Base-by-base conservation (phyloP, 1,140 invertebrate genomes). In the Aplysia californica region DNA sequence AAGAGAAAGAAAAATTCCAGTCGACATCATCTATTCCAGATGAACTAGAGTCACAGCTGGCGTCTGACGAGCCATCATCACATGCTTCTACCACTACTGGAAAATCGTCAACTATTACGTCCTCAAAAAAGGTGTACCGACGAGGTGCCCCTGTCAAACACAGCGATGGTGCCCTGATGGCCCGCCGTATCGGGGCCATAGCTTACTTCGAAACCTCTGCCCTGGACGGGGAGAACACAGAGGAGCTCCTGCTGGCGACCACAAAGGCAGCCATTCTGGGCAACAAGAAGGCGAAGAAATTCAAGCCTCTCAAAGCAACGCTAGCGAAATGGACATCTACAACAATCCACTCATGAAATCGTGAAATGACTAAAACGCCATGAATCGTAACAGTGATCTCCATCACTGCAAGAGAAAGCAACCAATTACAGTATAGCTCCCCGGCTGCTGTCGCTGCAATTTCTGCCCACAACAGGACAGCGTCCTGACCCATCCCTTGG, bases 81-180 rank as follows among this genome's bases (percentile, higher is more conserved):
- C 10, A n/a, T 15, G 44, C n/a, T 10, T 50, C 10, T 38, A 66
- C 21, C 78, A 85, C 31, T 6, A 18, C 3, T 23, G 21, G 18
- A 67, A 82, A 0, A 61, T 56, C 21, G 74, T 98, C 6, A 20
- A 4, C 26, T 41, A 39, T 35, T 35, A 20, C 31, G 26, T 36
- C n/a, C 91, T 98, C 98, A 96, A 98, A 98, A 90, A 78, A 82
- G 67, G 78, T 83, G 67, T 65, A 33, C 26, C 55, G 44, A n/a
- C 38, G 29, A 23, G 23, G 59, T 20, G 72, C 59, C 2, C 83
- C 84, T 1, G 80, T 87, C 21, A 75, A 77, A 29, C 73, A 73
- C 33, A 79, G 78, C 6, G 84, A 86, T 74, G 86, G 84, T 15
- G 58, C 65, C 36, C 74, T 74, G 10, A 79, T 87, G 61, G 73